Base-by-base conservation (phyloP, 2,888 invertebrate genomes). In the Drosophila tanythrix region DNA sequence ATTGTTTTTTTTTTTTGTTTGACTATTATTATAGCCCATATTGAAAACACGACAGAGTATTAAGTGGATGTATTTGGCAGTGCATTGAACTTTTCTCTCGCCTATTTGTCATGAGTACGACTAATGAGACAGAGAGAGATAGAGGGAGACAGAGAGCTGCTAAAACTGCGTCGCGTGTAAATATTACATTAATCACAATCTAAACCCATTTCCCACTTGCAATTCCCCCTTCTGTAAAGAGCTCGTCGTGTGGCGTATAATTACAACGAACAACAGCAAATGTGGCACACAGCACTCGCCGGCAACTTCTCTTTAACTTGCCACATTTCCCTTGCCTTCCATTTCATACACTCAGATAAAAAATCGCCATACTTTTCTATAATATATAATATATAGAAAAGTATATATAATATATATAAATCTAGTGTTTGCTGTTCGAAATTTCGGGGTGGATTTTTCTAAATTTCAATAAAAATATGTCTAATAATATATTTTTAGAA, bases 111-210 rank as follows among this genome's bases (percentile, higher is more conserved):
- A 48, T 67, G 33, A 15, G 40, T n/a, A 27, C 35, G 5, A 38
- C 58, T 69, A 77, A 76, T 76, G 53, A 71, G 48, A 29, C 33
- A 38, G 6, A 4, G 10, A 8, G 1, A 8, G 8, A 10, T 3
- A 38, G 3, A n/a, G 35, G 10, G 52, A 21, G 25, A 18, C 13
- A 33, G 10, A 0, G n/a, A 29, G 2, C 11, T 31, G 29, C 6
- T 36, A 51, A 21, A 40, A 52, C 51, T 63, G 83, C 66, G 70
- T 63, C 74, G 71, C 81, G 87, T 90, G 89, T 86, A 80, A 74
- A 86, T 75, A 74, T 84, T 81, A 83, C 78, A 89, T 90, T 89
- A 88, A 72, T 74, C 86, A 74, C 67, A 67, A 76, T 56, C 61
- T 55, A 53, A 25, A 46, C 59, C 53, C 46, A 51, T 15, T 43